phyloP scores from a whole-genome alignment of 2,797 vertebrate genomes.

The Nasua narica region DNA sequence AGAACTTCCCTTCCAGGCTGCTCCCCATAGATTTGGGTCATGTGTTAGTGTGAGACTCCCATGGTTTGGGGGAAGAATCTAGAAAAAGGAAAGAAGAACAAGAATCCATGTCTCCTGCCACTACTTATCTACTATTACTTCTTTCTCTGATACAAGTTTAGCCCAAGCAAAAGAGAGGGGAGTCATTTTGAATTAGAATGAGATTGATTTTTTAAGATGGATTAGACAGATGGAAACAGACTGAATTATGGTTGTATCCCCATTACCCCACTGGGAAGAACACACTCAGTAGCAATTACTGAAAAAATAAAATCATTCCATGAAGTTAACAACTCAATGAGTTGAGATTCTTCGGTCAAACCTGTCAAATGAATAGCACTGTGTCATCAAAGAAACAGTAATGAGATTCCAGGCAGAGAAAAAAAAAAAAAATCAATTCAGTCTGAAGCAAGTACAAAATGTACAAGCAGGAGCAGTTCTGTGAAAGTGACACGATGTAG shows the following conservation, averaged over 20 bases:
- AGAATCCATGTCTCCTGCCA: neutral
- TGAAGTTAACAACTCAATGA: neutral
- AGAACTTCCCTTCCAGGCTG: neutral
- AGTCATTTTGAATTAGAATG: neutral
- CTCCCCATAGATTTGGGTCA: neutral
- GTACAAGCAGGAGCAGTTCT: neutral
- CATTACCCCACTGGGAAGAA: neutral
- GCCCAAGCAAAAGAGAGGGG: neutral
- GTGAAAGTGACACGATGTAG: neutral
- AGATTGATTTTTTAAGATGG: neutral
- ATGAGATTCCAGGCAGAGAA: neutral
- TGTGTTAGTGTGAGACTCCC: neutral
- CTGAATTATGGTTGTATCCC: neutral
- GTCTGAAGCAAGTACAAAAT: slow-evolving; percentile 16
- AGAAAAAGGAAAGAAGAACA: neutral
- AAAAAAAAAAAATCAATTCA: neutral
- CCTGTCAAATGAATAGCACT: neutral
- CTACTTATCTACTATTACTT: neutral
- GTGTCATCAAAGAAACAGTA: neutral
- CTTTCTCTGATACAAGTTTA: neutral
- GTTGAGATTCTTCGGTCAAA: slow-evolving; percentile 23
- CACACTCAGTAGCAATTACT: neutral
- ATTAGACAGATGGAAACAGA: neutral
- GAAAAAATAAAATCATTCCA: slow-evolving; percentile 25
- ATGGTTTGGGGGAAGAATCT: neutral